Conservation (phyloP, 2,888 invertebrate species). For the Brachynemurus nebulosus region DNA sequence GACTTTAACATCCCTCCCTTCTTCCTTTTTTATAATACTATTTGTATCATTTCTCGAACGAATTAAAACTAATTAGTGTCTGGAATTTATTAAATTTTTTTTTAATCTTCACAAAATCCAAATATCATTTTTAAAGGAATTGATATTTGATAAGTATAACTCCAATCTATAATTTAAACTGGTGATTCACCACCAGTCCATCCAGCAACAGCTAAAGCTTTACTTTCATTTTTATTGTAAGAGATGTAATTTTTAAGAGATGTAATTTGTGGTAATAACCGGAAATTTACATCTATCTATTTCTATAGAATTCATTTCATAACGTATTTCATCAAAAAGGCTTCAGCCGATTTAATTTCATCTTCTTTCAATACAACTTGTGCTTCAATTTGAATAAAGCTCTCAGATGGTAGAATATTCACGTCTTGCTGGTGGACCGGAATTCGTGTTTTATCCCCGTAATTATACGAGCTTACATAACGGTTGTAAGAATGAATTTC, state of each 20-base stretch:
- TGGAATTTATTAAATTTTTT: neutral
- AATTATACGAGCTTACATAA: neutral
- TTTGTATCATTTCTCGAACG: neutral
- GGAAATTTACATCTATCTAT: neutral
- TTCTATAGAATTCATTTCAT: neutral
- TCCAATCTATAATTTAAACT: too few species aligned
- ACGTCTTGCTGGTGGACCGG: neutral
- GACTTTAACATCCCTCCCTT: neutral
- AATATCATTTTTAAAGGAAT: neutral
- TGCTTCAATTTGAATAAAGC: neutral
- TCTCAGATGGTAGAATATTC: neutral
- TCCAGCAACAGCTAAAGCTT: neutral
- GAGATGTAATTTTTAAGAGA: neutral
- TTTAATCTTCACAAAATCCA: neutral
- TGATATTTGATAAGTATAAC: too few species aligned
- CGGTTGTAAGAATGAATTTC: neutral
- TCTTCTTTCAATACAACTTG: neutral
- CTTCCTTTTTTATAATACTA: neutral
- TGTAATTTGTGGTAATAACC: neutral
- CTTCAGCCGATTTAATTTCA: neutral
- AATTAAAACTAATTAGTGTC: neutral
- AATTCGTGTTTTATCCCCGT: neutral
- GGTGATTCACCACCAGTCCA: too few species aligned
- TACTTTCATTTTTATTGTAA: neutral
- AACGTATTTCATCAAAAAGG: neutral